phyloP scores from a whole-genome alignment of 2,797 vertebrate species.

The Darevskia nairensis region DNA sequence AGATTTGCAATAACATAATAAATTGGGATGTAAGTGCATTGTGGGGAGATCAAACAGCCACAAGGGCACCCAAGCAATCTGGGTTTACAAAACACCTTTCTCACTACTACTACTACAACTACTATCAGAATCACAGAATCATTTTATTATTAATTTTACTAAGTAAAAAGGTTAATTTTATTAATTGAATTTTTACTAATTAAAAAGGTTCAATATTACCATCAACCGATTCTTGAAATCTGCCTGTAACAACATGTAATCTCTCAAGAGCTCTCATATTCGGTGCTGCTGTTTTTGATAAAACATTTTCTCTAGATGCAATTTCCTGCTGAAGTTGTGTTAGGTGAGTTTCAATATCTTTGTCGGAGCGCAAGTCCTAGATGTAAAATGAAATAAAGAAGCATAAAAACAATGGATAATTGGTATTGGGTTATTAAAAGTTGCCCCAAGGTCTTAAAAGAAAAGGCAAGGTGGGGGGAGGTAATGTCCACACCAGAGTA shows the following conservation, averaged over 20 bases:
- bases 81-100: not conserved
- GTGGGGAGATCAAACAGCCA: not conserved
- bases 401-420: not conserved
- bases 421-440: not conserved
- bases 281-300: constrained; percentile 84
- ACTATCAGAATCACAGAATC: no score
- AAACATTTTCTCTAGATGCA: constrained; percentile 74
- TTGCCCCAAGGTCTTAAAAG: not conserved
- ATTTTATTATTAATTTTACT: no score
- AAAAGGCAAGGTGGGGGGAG: not conserved
- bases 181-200: not conserved
- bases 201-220: constrained; percentile 76
- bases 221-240: constrained; percentile 83
- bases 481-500: not conserved
- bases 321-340: constrained; percentile 78
- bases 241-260: constrained; percentile 82
- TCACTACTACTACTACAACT: no score
- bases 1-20: not conserved
- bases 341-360: constrained; percentile 79
- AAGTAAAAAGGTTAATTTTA: no score
- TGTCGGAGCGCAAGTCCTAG: constrained; percentile 79
- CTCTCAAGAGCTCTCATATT: constrained; percentile 90
- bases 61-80: not conserved
- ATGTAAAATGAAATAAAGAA: constrained; percentile 12
- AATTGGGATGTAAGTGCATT: not conserved